phyloP scores from a whole-genome alignment of 2,113 vertebrate species.

The Sclerurus mexicanus region DNA sequence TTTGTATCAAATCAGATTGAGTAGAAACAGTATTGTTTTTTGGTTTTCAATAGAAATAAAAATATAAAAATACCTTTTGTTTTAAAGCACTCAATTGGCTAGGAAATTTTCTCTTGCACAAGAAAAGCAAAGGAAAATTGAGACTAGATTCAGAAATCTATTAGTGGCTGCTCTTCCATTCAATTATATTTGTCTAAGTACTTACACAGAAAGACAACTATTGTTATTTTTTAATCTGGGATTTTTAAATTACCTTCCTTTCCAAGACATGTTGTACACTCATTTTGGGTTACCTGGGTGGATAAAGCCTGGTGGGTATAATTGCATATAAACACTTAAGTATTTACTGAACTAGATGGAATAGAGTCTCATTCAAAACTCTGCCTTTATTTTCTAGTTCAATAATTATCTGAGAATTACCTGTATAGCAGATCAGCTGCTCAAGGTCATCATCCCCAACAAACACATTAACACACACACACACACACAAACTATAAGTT shows the following conservation, averaged over 20 bases:
- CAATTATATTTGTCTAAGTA: not conserved
- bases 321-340: not conserved
- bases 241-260: not conserved
- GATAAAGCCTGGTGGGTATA: not conserved
- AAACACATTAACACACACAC: not conserved
- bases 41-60: not conserved
- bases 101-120: not conserved
- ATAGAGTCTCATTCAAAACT: not conserved
- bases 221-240: not conserved
- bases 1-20: not conserved
- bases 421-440: not conserved
- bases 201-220: not conserved
- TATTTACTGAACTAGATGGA: not conserved
- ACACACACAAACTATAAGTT: not conserved
- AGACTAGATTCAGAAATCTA: not conserved
- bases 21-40: not conserved
- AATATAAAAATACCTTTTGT: not conserved
- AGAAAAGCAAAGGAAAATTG: not conserved
- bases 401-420: not conserved
- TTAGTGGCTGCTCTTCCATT: not conserved
- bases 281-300: not conserved
- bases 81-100: not conserved
- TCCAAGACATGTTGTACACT: not conserved
- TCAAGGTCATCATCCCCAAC: not conserved
- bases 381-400: not conserved